These are phyloP conservation scores for Nesometra sesokonis DNA, from an alignment of 35 echinoderm and acorn worm species.

Conservation along the genomic window DNA sequence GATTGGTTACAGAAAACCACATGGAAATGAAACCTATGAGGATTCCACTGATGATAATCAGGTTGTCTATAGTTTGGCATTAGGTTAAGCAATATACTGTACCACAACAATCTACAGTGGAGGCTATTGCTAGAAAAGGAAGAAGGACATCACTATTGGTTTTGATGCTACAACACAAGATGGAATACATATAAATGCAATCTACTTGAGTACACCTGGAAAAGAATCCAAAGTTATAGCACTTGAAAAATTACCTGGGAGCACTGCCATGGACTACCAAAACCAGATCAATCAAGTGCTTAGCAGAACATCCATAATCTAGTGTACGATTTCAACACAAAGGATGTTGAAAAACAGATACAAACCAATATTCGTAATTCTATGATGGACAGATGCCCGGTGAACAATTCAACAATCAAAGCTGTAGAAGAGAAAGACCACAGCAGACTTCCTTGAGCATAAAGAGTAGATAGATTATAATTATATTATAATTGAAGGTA, in stretches of 20 bases:
- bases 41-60: too few species aligned
- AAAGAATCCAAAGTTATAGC: slow-evolving; percentile 16
- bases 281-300: neutral
- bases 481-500: neutral
- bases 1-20: too few species aligned
- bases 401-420: neutral
- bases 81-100: too few species aligned
- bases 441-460: neutral
- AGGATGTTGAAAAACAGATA: neutral
- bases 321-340: neutral
- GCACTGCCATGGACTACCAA: slow-evolving; percentile 15
- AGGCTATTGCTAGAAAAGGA: slow-evolving; percentile 27
- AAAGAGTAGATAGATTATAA: neutral
- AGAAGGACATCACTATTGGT: slow-evolving; percentile 23
- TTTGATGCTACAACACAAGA: slow-evolving; percentile 58
- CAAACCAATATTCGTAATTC: neutral
- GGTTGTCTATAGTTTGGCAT: too few species aligned
- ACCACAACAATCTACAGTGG: slow-evolving; percentile 16
- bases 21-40: too few species aligned
- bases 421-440: neutral
- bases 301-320: neutral
- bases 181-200: slow-evolving; percentile 21
- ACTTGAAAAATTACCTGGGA: slow-evolving; percentile 30
- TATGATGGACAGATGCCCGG: neutral
- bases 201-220: slow-evolving; percentile 1